Evolutionary conservation across 2,888 invertebrate species (phyloP), one percentile per base, ranked within the genome.

Genomic region (Eilema depressum): DNA sequence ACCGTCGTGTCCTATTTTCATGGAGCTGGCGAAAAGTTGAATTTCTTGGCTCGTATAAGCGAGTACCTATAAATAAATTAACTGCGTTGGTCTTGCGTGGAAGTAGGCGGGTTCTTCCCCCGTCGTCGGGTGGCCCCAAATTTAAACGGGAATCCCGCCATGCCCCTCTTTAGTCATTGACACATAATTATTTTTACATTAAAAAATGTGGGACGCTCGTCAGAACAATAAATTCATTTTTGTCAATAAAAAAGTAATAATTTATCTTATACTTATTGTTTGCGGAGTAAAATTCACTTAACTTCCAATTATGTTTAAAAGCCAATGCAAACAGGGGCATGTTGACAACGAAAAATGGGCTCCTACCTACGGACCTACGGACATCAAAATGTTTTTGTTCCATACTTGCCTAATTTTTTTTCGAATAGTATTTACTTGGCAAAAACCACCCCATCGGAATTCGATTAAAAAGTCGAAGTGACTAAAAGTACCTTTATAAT

Each of bases 261-360:
- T 63, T 63, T 53, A 64, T 63, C 28, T 61, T 20, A 30, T 62
- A 57, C 57, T 63, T 69, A 3, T 73, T 72, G 66, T 72, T 74
- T 77, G 37, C 68, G 28, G 57, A 26, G 37, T 57, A n/a, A 71
- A 75, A 77, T 68, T 71, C 66, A 74, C 66, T 74, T 73, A 62
- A 69, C 41, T 11, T 79, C 61, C 77, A 80, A 80, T 80, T 82
- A 72, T 57, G 59, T 75, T 68, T 66, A 63, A 69, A 82, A 69
- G 68, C 75, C 56, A 61, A 60, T 66, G 62, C 70, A 71, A 77
- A 82, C 26, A 82, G 11, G 17, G 37, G 30, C 20, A 23, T 28
- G 41, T 47, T 60, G 41, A n/a, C 28, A 53, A 11, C 53, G 10
- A 71, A 76, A 69, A 73, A 69, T 63, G 12, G 69, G n/a, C n/a